Evolutionary conservation across 2,113 vertebrate species (phyloP).

Genomic region (Oreocharis arfaki): DNA sequence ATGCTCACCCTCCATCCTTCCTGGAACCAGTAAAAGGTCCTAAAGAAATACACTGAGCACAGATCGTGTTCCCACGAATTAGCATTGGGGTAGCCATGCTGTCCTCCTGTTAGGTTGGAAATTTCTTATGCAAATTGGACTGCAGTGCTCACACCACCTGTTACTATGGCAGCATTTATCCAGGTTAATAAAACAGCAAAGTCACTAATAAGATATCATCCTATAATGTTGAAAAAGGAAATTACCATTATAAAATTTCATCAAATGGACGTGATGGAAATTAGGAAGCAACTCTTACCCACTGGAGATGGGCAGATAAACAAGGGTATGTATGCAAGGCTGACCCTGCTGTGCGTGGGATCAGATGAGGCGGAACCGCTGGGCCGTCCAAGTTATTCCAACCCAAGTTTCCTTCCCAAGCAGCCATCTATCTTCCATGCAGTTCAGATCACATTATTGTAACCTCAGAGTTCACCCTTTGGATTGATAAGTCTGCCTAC

Average conservation of each 20-base stretch:
- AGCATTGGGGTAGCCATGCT: not conserved
- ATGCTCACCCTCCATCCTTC: not conserved
- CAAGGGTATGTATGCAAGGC: not conserved
- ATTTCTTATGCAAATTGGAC: not conserved
- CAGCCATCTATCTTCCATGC: not conserved
- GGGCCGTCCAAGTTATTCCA: not conserved
- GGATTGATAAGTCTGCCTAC: conserved; percentile 19
- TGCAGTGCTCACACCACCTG: not conserved
- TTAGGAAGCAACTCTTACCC: not conserved
- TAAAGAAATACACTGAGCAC: not conserved
- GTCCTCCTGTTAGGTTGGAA: not conserved
- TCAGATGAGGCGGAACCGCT: not conserved
- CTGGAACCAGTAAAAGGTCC: not conserved
- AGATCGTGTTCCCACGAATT: not conserved
- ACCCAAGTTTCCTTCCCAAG: not conserved
- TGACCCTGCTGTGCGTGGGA: not conserved
- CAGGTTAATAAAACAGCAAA: not conserved
- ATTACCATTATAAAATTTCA: not conserved
- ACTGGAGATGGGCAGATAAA: not conserved
- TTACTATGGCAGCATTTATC: conserved; percentile 14
- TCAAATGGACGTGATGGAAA: not conserved
- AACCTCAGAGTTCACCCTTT: not conserved
- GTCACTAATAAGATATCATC: not conserved
- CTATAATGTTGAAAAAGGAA: not conserved
- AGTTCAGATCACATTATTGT: not conserved